Percentiles rank a stretch among this genome's conserved stretches.
Evolutionary conservation across 2,113 vertebrate species (phyloP).

Genomic region (Megaceryle maxima): DNA sequence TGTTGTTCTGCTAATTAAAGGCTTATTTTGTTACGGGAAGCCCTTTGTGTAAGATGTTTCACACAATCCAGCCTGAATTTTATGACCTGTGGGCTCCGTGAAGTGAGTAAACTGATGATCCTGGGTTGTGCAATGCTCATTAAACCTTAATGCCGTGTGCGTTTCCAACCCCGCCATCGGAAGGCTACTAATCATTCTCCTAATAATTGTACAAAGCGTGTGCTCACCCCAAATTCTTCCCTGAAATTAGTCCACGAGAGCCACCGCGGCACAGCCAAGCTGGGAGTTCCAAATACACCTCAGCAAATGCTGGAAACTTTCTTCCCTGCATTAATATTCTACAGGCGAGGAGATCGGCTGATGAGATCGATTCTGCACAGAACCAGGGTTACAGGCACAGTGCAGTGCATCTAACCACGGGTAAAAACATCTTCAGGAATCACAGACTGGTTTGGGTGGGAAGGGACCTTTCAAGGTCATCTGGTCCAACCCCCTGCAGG

Average conservation of each 20-base stretch:
- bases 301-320: not conserved
- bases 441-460: not conserved
- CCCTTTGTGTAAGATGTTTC: conserved; percentile 55
- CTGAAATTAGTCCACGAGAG: not conserved
- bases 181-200: not conserved
- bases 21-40: conserved; percentile 66
- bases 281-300: rapidly evolving
- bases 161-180: not conserved
- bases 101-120: not conserved
- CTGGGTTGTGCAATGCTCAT: not conserved
- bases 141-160: not conserved
- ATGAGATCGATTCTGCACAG: rapidly evolving
- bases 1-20: conserved; percentile 70
- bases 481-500: not conserved
- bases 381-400: not conserved
- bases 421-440: not conserved
- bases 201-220: not conserved
- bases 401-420: rapidly evolving
- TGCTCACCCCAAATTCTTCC: not conserved
- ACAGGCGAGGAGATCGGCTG: rapidly evolving
- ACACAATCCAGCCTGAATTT: conserved; percentile 20
- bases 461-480: not conserved
- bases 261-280: rapidly evolving
- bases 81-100: conserved; percentile 61
- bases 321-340: too few species aligned